Percentiles rank a stretch among this genome's conserved stretches.
phyloP scores from a whole-genome alignment of 2,888 invertebrate genomes.

The Zootermopsis nevadensis region DNA sequence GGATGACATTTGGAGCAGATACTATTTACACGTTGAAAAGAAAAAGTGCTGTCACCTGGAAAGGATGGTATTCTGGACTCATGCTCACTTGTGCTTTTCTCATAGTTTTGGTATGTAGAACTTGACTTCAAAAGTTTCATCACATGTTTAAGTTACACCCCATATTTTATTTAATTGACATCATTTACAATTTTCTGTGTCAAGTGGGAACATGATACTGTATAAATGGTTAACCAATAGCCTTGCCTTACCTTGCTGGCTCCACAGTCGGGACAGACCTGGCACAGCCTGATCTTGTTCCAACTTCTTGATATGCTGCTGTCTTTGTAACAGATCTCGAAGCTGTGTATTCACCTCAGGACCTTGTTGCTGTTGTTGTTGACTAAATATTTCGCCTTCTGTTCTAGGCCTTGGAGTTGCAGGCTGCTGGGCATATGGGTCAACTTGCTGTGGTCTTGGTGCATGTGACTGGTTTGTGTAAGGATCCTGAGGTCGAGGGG shows the following conservation, averaged over 20 bases:
- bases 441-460: constrained; percentile 52
- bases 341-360: constrained; percentile 68
- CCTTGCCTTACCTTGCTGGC: constrained; percentile 34
- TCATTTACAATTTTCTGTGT: no score
- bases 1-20: no score
- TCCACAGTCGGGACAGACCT: constrained; percentile 52
- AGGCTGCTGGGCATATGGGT: constrained; percentile 55
- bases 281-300: constrained; percentile 61
- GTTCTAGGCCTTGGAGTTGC: constrained; percentile 54
- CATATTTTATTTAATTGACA: no score
- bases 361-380: constrained; percentile 23
- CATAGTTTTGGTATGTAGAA: no score
- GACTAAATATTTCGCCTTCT: constrained; percentile 45
- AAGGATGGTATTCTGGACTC: no score
- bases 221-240: no score
- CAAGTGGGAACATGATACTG: no score
- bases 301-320: constrained; percentile 71
- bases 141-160: no score
- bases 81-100: no score
- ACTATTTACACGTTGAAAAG: no score
- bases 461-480: constrained; percentile 57
- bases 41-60: no score
- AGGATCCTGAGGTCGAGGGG: constrained; percentile 55
- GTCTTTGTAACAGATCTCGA: constrained; percentile 82
- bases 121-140: no score